phyloP scores from a whole-genome alignment of 2,113 vertebrate genomes.

The Lycocorax pyrrhopterus region DNA sequence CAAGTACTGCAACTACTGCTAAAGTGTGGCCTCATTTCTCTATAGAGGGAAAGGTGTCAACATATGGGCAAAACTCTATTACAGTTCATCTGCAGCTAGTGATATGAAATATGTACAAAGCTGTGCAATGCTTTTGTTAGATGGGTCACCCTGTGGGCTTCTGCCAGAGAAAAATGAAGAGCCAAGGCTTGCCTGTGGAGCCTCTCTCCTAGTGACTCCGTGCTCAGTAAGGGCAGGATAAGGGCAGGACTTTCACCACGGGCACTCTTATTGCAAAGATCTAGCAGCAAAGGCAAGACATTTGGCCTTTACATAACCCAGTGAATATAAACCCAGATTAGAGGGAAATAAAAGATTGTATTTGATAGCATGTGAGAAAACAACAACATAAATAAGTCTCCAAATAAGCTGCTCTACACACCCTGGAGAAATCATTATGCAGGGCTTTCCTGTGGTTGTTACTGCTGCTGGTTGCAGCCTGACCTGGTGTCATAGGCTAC shows the following conservation, averaged over 20 bases:
- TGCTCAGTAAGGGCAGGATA: fast-evolving
- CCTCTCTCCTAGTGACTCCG: fast-evolving
- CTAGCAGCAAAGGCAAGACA: neutral
- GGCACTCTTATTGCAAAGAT: neutral
- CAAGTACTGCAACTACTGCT: neutral
- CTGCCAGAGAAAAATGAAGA: neutral
- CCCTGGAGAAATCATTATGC: neutral
- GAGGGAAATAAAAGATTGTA: neutral
- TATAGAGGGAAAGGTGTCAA: neutral
- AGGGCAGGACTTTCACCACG: neutral
- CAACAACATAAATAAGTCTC: neutral
- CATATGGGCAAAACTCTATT: neutral
- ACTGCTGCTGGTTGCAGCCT: neutral
- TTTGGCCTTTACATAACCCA: neutral
- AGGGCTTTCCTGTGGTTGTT: neutral
- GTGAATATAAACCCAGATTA: neutral
- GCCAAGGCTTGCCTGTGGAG: neutral
- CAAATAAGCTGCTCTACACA: neutral
- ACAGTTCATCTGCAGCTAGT: neutral
- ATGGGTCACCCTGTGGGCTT: neutral
- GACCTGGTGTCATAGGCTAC: neutral
- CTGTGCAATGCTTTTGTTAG: neutral
- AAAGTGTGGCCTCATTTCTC: neutral
- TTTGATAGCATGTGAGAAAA: slow-evolving; percentile 2
- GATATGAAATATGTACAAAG: neutral